Percentiles rank a stretch among this genome's conserved stretches.
Evolutionary conservation across 2,113 vertebrate species (phyloP).

Genomic region (Tylochromis polylepis): DNA sequence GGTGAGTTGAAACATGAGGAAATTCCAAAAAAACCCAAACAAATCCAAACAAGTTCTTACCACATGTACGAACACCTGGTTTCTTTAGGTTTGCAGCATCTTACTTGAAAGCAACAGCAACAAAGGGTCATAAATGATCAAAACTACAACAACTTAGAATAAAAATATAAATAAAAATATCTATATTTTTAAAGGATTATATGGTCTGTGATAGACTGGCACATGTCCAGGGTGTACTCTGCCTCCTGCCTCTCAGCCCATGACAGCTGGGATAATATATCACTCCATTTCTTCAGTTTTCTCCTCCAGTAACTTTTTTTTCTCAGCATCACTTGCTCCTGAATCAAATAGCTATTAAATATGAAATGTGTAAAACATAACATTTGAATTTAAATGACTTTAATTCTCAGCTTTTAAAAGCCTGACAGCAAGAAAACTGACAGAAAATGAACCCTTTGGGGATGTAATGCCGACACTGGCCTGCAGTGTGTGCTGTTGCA

Average conservation of each 20-base stretch:
- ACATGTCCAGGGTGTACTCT: neutral
- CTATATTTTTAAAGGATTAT: neutral
- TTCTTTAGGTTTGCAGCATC: neutral
- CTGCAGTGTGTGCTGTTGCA: neutral
- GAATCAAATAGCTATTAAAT: neutral
- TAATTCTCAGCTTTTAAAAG: neutral
- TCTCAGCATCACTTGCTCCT: neutral
- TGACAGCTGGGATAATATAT: neutral
- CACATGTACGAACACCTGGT: neutral
- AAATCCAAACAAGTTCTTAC: neutral
- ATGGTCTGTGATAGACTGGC: neutral
- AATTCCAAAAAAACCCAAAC: neutral
- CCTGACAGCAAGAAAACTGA: neutral
- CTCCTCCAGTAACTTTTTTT: neutral
- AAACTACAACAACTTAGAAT: neutral
- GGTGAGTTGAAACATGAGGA: neutral
- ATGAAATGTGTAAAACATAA: neutral
- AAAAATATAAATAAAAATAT: no score
- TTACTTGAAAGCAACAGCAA: neutral
- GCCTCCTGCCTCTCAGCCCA: neutral
- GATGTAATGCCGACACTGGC: neutral
- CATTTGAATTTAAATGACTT: neutral
- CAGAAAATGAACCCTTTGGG: neutral
- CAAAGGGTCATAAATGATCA: neutral
- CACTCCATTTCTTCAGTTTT: neutral